Evolutionary conservation across 2,113 vertebrate species (phyloP).

Genomic region (Perccottus glenii): DNA sequence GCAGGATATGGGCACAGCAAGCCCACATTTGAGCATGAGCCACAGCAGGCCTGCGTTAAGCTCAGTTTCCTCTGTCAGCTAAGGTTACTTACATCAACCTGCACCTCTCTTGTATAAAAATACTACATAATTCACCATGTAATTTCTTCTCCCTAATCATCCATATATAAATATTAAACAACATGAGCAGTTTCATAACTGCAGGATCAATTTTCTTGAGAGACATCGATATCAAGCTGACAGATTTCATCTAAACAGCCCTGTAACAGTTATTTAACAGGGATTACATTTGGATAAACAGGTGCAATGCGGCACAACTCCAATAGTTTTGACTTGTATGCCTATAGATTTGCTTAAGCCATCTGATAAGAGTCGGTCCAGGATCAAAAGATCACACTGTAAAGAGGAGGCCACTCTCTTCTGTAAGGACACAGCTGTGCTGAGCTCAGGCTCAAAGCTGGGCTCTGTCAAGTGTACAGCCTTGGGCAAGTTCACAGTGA

Average conservation of each 20-base stretch:
- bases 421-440: constrained; percentile 48
- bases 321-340: not conserved
- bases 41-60: constrained; percentile 61
- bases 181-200: not conserved
- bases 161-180: not conserved
- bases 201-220: not conserved
- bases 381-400: constrained; percentile 38
- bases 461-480: constrained; percentile 54
- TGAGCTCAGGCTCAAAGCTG: constrained; percentile 33
- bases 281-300: not conserved
- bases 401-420: constrained; percentile 28
- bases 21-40: constrained; percentile 53
- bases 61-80: constrained; percentile 60
- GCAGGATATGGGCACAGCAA: constrained; percentile 74
- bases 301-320: not conserved
- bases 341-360: not conserved
- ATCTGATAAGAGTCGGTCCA: not conserved
- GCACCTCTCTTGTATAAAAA: constrained; percentile 17
- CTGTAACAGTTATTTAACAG: not conserved
- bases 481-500: constrained; percentile 58
- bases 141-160: not conserved
- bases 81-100: constrained; percentile 60
- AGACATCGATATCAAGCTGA: not conserved
- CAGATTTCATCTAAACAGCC: not conserved
- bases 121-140: not conserved